Evolutionary conservation across 2,113 vertebrate species (phyloP).

Genomic region (Spheniscus mendiculus): DNA sequence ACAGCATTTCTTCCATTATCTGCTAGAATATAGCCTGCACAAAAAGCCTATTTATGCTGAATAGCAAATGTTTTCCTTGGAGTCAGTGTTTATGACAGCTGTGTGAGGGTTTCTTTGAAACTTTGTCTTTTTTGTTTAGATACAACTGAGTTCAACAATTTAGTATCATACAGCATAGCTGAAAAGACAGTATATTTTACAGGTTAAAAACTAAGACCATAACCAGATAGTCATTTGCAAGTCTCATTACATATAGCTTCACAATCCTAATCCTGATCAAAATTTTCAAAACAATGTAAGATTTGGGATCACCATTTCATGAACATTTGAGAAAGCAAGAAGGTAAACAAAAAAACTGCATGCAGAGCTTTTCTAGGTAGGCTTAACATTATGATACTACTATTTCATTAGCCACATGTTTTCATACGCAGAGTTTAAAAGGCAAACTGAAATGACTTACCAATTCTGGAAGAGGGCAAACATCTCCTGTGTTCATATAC

Average conservation of each 20-base stretch:
- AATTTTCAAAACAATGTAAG: background rate
- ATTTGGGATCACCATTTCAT: background rate
- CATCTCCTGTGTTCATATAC: constrained; percentile 91
- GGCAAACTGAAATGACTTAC: constrained; percentile 71
- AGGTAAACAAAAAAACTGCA: background rate
- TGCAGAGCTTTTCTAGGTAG: background rate
- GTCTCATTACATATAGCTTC: background rate
- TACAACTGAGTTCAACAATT: background rate
- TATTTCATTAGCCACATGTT: background rate
- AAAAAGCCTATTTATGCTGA: background rate
- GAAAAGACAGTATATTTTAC: background rate
- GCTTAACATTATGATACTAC: background rate
- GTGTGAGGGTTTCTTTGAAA: background rate
- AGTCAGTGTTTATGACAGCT: background rate
- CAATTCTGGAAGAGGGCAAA: constrained; percentile 94
- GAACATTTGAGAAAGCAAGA: background rate
- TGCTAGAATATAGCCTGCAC: background rate
- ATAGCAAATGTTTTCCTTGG: background rate
- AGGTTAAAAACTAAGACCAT: background rate
- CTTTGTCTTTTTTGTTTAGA: background rate
- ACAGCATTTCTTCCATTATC: background rate
- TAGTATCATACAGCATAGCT: background rate
- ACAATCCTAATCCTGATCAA: background rate
- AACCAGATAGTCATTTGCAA: background rate
- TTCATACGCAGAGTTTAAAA: background rate